Evolutionary conservation across 2,888 invertebrate species (phyloP).

Genomic region (Neuroscelio doddi): DNA sequence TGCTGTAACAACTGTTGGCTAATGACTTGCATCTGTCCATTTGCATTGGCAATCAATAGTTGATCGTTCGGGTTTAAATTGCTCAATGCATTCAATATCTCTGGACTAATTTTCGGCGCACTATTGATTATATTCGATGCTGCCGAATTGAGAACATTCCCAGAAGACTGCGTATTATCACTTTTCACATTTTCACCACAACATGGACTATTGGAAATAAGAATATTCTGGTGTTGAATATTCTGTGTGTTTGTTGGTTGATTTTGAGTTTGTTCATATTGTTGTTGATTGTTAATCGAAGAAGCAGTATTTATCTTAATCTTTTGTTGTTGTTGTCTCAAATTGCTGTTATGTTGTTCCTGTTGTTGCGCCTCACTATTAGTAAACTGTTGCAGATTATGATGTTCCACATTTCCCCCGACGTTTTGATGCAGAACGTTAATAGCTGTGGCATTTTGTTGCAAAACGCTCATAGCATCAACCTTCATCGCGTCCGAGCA

Average conservation of each 20-base stretch:
- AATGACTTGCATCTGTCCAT: constrained; percentile 70
- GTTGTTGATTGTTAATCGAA: constrained; percentile 39
- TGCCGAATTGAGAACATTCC: constrained; percentile 57
- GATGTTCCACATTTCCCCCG: constrained; percentile 31
- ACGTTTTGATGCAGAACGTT: constrained; percentile 63
- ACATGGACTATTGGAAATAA: constrained; percentile 62
- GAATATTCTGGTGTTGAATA: constrained; percentile 62
- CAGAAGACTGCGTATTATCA: constrained; percentile 18
- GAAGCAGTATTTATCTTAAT: constrained; percentile 39
- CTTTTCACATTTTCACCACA: constrained; percentile 33
- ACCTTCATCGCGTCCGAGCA: constrained; percentile 47
- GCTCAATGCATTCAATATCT: constrained; percentile 67
- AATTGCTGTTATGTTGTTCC: constrained; percentile 22
- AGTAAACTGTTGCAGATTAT: constrained; percentile 8
- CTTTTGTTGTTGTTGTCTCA: constrained; percentile 58
- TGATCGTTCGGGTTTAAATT: constrained; percentile 71
- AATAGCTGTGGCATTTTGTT: constrained; percentile 56
- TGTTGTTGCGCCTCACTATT: constrained; percentile 16
- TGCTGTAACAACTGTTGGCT: constrained; percentile 69
- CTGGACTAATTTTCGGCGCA: constrained; percentile 68
- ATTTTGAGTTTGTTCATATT: constrained; percentile 2
- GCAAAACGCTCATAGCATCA: constrained; percentile 52
- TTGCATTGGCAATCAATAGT: constrained; percentile 67
- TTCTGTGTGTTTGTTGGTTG: constrained; percentile 54
- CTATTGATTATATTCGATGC: constrained; percentile 66